Base-by-base conservation (phyloP, 2,113 vertebrate species). In the Tragulus kanchil region DNA sequence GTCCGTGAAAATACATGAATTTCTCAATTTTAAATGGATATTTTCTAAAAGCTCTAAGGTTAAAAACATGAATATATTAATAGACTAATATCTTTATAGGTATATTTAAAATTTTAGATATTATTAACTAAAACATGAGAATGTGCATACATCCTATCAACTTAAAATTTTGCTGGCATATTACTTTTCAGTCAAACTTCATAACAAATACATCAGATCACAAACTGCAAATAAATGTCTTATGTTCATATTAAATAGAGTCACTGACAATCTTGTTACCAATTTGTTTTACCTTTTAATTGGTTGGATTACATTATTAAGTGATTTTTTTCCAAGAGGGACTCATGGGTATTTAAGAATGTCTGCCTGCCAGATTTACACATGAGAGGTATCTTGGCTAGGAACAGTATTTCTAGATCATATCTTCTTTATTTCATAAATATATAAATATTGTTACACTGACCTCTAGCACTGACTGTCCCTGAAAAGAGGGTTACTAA, bases 251-350 rank as follows among this genome's bases (percentile, higher is more conserved):
- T 82, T 54, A 83, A 67, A 93, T n/a, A 19, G 67, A 28, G 14
- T 61, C 21, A 42, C 3, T 93, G 31, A 3, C 67, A 88, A 93
- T 67, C 83, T 67, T 77, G 45, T 54, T 81, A 65, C 23, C 28
- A 42, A 58, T 83, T 82, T 95, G n/a, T 52, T 87, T 79, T 56
- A 71, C 67, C 67, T 89, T 84, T 89, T 52, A 95, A 89, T 77
- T 89, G 36, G 13, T 11, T 93, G 17, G 12, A 93, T 77, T 67
- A 77, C 25, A 75, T 62, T 84, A 8, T 36, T 64, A 56, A 87
- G 64, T 73, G 15, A 42, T 67, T 31, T 87, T 31, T 65, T 82
- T 52, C 54, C 62, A 95, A 91, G n/a, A 90, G 16, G 23, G n/a
- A 64, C 58, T 67, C 61, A 81, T n/a, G 52, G 26, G 19, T 50